A percentile compares a stretch with the other conserved stretches of the same genome.
phyloP scores from a whole-genome alignment of 2,797 vertebrate genomes.

The Columba guinea region DNA sequence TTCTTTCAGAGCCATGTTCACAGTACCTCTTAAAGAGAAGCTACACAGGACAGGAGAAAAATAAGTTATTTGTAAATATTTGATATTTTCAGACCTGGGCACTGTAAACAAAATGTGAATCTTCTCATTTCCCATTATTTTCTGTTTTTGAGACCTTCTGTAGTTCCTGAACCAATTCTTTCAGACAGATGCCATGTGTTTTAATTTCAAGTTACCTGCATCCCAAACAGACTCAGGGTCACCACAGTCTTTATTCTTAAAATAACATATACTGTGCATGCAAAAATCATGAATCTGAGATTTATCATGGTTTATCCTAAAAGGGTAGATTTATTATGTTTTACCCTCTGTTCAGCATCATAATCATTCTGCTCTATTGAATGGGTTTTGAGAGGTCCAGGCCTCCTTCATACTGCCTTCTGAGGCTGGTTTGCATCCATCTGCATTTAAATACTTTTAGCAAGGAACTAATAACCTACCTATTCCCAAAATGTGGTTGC shows the following conservation, averaged over 20 bases:
- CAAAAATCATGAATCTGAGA: background rate
- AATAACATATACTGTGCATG: background rate
- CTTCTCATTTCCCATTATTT: background rate
- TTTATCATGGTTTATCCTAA: background rate
- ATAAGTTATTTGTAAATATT: constrained; percentile 12
- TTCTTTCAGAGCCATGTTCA: background rate
- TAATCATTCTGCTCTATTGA: background rate
- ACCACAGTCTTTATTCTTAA: background rate
- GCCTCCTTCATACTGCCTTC: background rate
- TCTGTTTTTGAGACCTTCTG: background rate
- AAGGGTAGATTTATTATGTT: background rate
- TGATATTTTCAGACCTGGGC: background rate
- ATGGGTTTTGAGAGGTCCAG: background rate
- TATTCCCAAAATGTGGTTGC: background rate
- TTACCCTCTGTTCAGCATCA: background rate
- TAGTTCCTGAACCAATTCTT: background rate
- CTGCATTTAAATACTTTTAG: background rate
- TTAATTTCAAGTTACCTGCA: background rate
- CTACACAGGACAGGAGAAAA: background rate
- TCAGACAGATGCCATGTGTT: background rate
- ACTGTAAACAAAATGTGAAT: background rate
- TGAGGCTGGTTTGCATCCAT: background rate
- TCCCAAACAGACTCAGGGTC: background rate
- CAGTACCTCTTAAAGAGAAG: background rate
- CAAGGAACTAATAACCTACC: background rate